Percentiles rank a stretch among this genome's conserved stretches.
Evolutionary conservation across 2,888 invertebrate species (phyloP).

Genomic region (Metopia argyrocephala): DNA sequence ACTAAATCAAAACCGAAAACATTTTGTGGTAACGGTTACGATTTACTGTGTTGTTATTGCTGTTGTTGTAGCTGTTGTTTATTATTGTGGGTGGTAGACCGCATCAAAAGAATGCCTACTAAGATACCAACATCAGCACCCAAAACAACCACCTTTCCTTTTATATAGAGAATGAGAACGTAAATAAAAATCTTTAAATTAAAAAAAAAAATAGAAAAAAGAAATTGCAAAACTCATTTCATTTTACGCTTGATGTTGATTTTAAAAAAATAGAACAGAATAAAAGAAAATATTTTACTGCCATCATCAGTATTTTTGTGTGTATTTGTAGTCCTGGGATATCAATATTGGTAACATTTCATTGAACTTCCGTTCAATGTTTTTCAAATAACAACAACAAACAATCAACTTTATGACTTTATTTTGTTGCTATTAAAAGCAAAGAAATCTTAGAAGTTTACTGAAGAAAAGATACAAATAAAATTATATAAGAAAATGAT

Average conservation of each 20-base stretch:
- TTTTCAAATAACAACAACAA: conserved; percentile 42
- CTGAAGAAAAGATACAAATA: neutral
- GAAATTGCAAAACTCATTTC: conserved; percentile 45
- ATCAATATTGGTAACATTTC: conserved; percentile 48
- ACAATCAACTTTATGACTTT: conserved; percentile 61
- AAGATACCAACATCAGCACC: conserved; percentile 18
- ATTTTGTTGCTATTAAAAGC: conserved; percentile 29
- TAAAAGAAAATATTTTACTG: neutral
- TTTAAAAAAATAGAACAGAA: conserved; percentile 29
- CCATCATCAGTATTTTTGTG: neutral
- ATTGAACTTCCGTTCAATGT: conserved; percentile 59
- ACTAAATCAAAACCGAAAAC: conserved; percentile 66
- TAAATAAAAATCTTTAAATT: neutral
- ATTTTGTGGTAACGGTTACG: conserved; percentile 67
- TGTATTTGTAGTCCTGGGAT: conserved; percentile 10
- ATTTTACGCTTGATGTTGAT: conserved; percentile 54
- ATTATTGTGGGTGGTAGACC: conserved; percentile 64
- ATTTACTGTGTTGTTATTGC: conserved; percentile 52
- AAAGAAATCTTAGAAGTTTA: conserved; percentile 20
- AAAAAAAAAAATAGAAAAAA: conserved; percentile 14
- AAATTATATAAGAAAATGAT: neutral
- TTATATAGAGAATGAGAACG: neutral
- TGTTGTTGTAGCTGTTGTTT: conserved; percentile 43
- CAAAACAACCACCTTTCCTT: conserved; percentile 45
- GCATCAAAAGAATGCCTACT: conserved; percentile 56